phyloP scores from a whole-genome alignment of 2,797 vertebrate genomes.

The Lophotriccus pileatus region DNA sequence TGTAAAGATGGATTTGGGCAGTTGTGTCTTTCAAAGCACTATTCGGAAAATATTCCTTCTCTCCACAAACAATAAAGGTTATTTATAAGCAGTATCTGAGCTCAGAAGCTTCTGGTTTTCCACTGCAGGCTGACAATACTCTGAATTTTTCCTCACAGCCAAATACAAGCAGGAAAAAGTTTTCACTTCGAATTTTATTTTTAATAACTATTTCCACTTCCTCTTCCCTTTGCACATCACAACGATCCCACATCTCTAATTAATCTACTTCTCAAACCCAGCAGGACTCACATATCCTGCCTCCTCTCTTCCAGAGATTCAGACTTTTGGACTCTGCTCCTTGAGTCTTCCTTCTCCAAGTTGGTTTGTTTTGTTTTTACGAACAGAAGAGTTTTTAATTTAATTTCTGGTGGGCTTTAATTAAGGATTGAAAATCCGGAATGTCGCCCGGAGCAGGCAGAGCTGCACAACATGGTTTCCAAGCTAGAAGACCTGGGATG shows the following conservation, averaged over 20 bases:
- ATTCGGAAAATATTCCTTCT: not conserved
- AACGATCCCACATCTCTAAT: not conserved
- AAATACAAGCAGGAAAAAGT: not conserved
- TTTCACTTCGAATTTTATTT: not conserved
- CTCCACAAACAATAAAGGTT: not conserved
- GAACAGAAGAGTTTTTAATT: not conserved
- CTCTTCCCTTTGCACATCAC: not conserved
- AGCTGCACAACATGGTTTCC: not conserved
- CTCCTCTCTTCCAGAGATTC: not conserved
- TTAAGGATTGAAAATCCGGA: not conserved
- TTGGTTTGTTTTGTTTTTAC: not conserved
- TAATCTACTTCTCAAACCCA: not conserved
- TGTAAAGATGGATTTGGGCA: not conserved
- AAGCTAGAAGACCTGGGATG: not conserved
- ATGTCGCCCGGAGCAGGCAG: not conserved
- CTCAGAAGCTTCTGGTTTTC: not conserved
- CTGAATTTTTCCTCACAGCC: not conserved
- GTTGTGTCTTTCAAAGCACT: not conserved
- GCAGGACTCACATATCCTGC: not conserved
- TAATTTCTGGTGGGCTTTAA: not conserved
- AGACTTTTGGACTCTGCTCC: not conserved
- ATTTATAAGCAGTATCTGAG: not conserved
- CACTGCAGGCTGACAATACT: not conserved
- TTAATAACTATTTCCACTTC: not conserved
- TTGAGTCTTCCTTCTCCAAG: not conserved